These are phyloP conservation scores for Aphelenchoides besseyi DNA, from an alignment of 1,140 invertebrate species.

Conservation along the genomic window DNA sequence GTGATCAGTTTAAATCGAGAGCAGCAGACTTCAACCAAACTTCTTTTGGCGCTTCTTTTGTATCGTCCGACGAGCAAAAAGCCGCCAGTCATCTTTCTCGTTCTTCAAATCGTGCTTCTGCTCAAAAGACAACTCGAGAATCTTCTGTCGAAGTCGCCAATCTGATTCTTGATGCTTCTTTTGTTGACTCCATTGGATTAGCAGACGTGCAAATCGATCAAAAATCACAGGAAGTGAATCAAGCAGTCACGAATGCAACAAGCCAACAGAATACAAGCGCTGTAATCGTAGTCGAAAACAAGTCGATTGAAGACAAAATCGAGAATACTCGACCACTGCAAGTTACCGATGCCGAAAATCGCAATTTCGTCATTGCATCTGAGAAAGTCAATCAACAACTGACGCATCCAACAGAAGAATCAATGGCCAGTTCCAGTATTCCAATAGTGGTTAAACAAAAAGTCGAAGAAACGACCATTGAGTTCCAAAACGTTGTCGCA, in stretches of 20 bases:
- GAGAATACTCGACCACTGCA: too few species aligned
- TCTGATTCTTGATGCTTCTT: background rate
- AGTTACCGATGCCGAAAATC: too few species aligned
- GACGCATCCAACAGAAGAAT: too few species aligned
- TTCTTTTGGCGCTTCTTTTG: background rate
- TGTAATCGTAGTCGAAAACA: background rate
- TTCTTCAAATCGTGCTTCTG: background rate
- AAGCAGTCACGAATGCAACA: too few species aligned
- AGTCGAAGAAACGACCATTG: conserved; percentile 1
- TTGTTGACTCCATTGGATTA: background rate
- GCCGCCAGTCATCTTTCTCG: background rate
- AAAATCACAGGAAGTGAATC: background rate
- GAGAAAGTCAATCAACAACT: too few species aligned
- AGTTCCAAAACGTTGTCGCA: too few species aligned
- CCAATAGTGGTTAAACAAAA: background rate
- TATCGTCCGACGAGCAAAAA: background rate
- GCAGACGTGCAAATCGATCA: background rate
- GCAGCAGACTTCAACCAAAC: background rate
- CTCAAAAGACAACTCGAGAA: background rate
- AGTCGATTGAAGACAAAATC: too few species aligned
- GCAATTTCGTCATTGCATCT: too few species aligned
- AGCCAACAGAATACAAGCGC: background rate
- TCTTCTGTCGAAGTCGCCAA: background rate
- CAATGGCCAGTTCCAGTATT: background rate
- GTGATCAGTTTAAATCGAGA: background rate